Conservation (phyloP, 1,140 invertebrate genomes). For the Oedothorax gibbosus region DNA sequence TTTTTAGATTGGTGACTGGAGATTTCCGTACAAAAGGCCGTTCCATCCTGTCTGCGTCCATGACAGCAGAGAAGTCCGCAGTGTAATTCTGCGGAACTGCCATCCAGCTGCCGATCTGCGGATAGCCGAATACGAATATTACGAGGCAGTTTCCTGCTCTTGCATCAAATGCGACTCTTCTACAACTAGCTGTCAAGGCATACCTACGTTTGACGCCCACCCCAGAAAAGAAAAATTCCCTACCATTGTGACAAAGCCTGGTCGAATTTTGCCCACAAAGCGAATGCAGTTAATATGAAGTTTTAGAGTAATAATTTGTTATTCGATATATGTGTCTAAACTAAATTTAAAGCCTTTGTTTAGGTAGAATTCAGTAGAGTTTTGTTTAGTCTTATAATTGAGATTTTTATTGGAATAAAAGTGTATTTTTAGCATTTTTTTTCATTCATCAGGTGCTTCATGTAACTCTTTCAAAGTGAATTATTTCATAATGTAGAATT, state of each 20-base stretch:
- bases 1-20: conserved; percentile 82
- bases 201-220: conserved; percentile 57
- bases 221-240: not conserved
- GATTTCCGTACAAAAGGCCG: conserved; percentile 86
- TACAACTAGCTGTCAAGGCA: conserved; percentile 72
- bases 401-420: no score
- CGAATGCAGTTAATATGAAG: not conserved
- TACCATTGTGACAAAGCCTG: not conserved
- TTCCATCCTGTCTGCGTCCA: conserved; percentile 87
- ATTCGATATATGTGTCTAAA: no score
- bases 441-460: no score
- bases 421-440: no score
- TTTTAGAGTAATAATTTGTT: no score
- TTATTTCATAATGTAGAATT: no score
- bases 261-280: not conserved
- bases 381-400: no score
- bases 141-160: conserved; percentile 75
- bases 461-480: no score
- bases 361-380: no score
- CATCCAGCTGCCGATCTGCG: conserved; percentile 74
- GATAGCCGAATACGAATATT: conserved; percentile 73
- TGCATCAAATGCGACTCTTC: conserved; percentile 73
- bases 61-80: conserved; percentile 72
- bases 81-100: conserved; percentile 75
- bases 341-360: no score